A percentile compares a stretch with the other conserved stretches of the same genome.
phyloP scores from a whole-genome alignment of 2,888 invertebrate species.

The Gnatocerus cornutus region DNA sequence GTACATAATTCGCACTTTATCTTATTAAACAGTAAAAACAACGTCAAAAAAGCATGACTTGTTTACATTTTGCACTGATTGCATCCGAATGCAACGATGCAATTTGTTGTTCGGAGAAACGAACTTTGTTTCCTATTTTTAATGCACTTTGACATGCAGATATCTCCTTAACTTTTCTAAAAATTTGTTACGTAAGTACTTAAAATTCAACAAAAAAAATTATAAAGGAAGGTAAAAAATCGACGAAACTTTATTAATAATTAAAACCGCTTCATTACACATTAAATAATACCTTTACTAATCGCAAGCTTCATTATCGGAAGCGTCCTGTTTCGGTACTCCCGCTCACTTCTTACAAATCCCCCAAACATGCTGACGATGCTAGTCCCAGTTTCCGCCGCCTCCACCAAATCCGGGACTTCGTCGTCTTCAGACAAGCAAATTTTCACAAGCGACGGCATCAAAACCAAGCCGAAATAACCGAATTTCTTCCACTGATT shows the following conservation, averaged over 20 bases:
- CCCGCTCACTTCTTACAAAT: slow-evolving; percentile 16
- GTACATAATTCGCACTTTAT: too few relatives aligned
- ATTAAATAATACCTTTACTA: slow-evolving; percentile 9
- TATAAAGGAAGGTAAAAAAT: too few relatives aligned
- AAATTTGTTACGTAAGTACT: too few relatives aligned
- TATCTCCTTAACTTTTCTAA: too few relatives aligned
- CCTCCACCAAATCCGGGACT: slow-evolving; percentile 38
- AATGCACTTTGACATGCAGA: too few relatives aligned
- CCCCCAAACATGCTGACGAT: slow-evolving; percentile 10
- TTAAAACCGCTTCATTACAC: too few relatives aligned
- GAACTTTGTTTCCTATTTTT: too few relatives aligned
- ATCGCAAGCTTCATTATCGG: slow-evolving; percentile 27
- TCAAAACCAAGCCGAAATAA: slow-evolving; percentile 50
- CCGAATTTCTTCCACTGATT: slow-evolving; percentile 54
- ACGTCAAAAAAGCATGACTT: too few relatives aligned
- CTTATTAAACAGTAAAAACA: too few relatives aligned
- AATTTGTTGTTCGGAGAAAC: neutral
- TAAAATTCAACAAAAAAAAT: too few relatives aligned
- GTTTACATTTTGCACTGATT: too few relatives aligned
- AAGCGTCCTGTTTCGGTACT: slow-evolving; percentile 25
- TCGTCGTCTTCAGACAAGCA: slow-evolving; percentile 47
- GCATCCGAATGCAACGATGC: neutral
- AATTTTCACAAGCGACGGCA: slow-evolving; percentile 40
- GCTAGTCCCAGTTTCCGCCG: slow-evolving; percentile 17
- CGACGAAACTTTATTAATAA: too few relatives aligned